Evolutionary conservation across 2,888 invertebrate species (phyloP), one percentile per base, ranked within the genome.

Genomic region (Pachycephus smyrnensis): DNA sequence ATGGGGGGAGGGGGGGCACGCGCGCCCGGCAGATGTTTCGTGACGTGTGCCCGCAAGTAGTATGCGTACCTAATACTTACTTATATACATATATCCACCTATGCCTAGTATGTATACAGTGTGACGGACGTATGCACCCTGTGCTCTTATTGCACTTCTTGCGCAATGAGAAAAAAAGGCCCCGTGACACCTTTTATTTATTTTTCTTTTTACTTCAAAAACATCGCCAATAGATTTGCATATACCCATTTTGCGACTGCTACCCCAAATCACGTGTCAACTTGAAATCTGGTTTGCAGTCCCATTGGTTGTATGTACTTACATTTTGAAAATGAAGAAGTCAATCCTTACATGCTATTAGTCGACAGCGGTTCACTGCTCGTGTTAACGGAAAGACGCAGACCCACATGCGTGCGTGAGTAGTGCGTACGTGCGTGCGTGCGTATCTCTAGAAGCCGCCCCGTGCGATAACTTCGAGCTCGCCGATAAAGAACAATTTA

Each of bases 11-110:
- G 86, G 86, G 83, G 80, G 82, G 82, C 82, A 81, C 82, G 81
- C 81, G 78, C 81, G 78, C 77, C 73, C 80, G 84, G 85, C 84
- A 90, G 90, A 90, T 90, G 90, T 90, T 90, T 84, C 86, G 86
- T 89, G 89, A 90, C 90, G 90, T 89, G 88, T 89, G 89, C 89
- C 88, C 37, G 68, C 73, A 55, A 55, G 55, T 74, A 31, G 35
- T 3, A 35, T 68, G 75, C 73, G 76, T 12, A 55, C 55, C 55
- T 55, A 55, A 23, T 55, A 55, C 55, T 9, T 55, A 55, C 23
- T 23, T 23, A 55, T 55, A 55, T 55, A 23, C 15, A 23, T 3
- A 23, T 23, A 55, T 23, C 40, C 23, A 40, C 23, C 40, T 40
- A 40, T 40, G 4, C 23, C 1, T 9, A 40, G 15, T 40, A 40